Conservation (phyloP, 2,888 invertebrate species). For the Yponomeuta cagnagella region DNA sequence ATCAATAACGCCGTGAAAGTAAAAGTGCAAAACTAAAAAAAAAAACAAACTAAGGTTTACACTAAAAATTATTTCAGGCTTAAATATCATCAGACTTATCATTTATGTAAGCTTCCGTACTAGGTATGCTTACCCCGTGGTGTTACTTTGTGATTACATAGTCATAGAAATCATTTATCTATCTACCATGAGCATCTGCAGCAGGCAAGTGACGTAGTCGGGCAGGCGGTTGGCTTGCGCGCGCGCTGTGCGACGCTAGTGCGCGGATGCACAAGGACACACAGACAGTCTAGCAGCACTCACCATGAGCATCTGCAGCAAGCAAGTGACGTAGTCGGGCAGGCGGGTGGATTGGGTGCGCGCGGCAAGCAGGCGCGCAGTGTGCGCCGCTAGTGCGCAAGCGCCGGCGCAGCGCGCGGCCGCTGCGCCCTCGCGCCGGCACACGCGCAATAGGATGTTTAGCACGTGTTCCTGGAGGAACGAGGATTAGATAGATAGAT, state of each 20-base stretch:
- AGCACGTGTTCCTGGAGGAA: conserved; percentile 86
- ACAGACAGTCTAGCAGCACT: conserved; percentile 5
- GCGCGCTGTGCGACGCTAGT: conserved; percentile 77
- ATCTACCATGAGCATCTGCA: conserved; percentile 66
- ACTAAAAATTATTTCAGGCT: no score
- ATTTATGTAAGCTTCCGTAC: no score
- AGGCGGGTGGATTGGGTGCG: conserved; percentile 41
- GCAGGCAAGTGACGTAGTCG: conserved; percentile 58
- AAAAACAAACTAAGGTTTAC: no score
- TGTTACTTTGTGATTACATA: no score
- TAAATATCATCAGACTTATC: no score
- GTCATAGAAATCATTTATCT: no score
- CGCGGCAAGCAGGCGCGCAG: conserved; percentile 51
- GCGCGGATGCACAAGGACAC: conserved; percentile 79
- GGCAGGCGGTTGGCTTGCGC: conserved; percentile 48
- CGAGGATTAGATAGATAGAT: background rate
- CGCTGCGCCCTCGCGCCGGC: conserved; percentile 91
- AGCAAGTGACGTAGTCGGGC: conserved; percentile 60
- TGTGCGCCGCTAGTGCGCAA: conserved; percentile 84
- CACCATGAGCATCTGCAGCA: conserved; percentile 70
- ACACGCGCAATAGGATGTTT: conserved; percentile 89
- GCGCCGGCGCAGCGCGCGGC: conserved; percentile 92
- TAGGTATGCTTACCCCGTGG: no score
- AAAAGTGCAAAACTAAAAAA: background rate
- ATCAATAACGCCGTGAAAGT: background rate